Evolutionary conservation across 2,888 invertebrate genomes (phyloP).

Genomic region (Zygothrica quintamaculata): DNA sequence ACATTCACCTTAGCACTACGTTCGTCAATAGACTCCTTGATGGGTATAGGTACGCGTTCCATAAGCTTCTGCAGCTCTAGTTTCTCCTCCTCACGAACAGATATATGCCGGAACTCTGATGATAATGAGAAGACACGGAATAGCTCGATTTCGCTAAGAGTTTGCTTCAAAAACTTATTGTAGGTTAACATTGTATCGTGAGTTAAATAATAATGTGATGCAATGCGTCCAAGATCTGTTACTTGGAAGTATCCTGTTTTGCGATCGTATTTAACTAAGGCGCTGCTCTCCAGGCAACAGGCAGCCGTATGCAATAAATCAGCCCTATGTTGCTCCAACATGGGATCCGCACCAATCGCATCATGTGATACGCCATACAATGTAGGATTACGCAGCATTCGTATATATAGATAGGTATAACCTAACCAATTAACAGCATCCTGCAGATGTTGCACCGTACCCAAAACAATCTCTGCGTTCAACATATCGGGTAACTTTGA

Average conservation of each 20-base stretch:
- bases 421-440: conserved; percentile 97
- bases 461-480: conserved; percentile 98
- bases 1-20: conserved; percentile 97
- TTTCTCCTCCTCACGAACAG: conserved; percentile 98
- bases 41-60: conserved; percentile 98
- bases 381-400: conserved; percentile 96
- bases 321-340: conserved; percentile 95
- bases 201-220: conserved; percentile 99
- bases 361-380: conserved; percentile 95
- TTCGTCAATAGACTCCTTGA: conserved; percentile 99
- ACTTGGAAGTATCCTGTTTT: conserved; percentile 95
- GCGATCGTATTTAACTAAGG: conserved; percentile 97
- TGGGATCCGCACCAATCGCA: conserved; percentile 91
- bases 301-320: conserved; percentile 98
- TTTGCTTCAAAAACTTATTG: conserved; percentile 97
- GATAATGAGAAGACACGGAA: conserved; percentile 99
- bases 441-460: conserved; percentile 93
- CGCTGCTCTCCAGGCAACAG: conserved; percentile 94
- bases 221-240: conserved; percentile 98
- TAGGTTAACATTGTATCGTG: conserved; percentile 98
- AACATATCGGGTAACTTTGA: conserved; percentile 97
- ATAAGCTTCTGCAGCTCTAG: conserved; percentile 96
- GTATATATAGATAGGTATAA: conserved; percentile 97
- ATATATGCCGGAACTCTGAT: conserved; percentile 96
- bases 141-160: conserved; percentile 98